A percentile compares a stretch with the other conserved stretches of the same genome.
phyloP scores from a whole-genome alignment of 2,888 invertebrate genomes.

The Arrhopalites spinosus region DNA sequence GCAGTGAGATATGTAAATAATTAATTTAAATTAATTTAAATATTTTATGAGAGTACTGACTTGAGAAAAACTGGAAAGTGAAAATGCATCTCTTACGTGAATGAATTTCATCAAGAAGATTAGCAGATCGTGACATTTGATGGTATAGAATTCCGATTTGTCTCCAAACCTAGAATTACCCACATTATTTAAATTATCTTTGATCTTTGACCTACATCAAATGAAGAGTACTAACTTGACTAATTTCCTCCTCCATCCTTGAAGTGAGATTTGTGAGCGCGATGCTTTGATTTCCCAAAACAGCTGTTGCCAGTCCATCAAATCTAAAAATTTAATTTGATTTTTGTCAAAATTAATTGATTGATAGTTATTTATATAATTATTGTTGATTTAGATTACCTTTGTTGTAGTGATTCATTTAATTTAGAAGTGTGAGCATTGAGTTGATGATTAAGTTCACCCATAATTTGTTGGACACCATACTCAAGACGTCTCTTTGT shows the following conservation, averaged over 20 bases:
- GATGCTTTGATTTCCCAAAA: slow-evolving; percentile 73
- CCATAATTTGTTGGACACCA: slow-evolving; percentile 78
- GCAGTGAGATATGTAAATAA: too few species aligned
- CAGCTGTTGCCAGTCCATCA: slow-evolving; percentile 70
- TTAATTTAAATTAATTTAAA: too few species aligned
- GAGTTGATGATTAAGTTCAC: slow-evolving; percentile 74
- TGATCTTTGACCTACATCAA: too few species aligned
- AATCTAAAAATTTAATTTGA: slow-evolving; percentile 63
- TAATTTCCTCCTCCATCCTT: slow-evolving; percentile 77
- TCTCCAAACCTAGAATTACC: too few species aligned
- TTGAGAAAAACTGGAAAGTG: too few species aligned
- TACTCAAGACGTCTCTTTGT: slow-evolving; percentile 84
- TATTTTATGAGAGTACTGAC: too few species aligned
- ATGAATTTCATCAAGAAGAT: slow-evolving; percentile 74
- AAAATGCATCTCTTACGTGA: too few species aligned
- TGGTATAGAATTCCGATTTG: slow-evolving; percentile 88
- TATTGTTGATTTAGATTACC: slow-evolving; percentile 36
- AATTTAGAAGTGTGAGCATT: slow-evolving; percentile 69
- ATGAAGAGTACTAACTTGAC: too few species aligned
- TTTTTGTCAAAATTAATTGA: neutral
- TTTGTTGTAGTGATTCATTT: slow-evolving; percentile 68
- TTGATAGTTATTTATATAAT: slow-evolving; percentile 4
- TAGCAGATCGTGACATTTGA: slow-evolving; percentile 76
- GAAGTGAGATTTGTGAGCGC: slow-evolving; percentile 74
- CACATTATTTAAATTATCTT: too few species aligned